Conservation (phyloP, 1,140 invertebrate species). For the Dreissena rostriformis region DNA sequence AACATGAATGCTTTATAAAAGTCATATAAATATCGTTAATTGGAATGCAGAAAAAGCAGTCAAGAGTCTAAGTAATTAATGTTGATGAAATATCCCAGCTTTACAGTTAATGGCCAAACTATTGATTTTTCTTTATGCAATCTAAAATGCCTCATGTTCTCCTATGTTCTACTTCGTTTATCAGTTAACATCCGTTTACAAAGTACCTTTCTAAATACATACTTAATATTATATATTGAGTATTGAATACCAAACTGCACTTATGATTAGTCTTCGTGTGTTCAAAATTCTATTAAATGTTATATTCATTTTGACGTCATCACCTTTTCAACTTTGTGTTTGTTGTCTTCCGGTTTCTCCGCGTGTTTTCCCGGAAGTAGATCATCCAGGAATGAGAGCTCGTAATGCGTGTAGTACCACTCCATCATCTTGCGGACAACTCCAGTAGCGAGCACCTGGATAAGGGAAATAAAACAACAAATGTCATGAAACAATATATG, state of each 20-base stretch:
- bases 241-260: neutral
- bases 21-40: too few relatives aligned
- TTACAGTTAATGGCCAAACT: neutral
- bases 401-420: conserved; percentile 93
- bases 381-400: conserved; percentile 97
- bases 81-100: neutral
- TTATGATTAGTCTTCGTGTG: neutral
- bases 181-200: neutral
- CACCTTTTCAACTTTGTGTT: conserved; percentile 43
- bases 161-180: neutral
- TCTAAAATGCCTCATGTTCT: neutral
- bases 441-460: conserved; percentile 97
- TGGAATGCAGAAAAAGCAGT: too few relatives aligned
- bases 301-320: neutral
- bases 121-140: conserved; percentile 1
- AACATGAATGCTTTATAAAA: too few relatives aligned
- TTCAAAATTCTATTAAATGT: too few relatives aligned
- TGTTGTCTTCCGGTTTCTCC: conserved; percentile 62
- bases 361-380: conserved; percentile 89
- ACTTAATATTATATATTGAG: too few relatives aligned
- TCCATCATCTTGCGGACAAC: conserved; percentile 96
- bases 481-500: too few relatives aligned
- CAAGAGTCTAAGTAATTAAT: too few relatives aligned
- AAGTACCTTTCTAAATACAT: too few relatives aligned
- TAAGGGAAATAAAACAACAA: too few relatives aligned